Percentiles rank a stretch among this genome's conserved stretches.
Evolutionary conservation across 2,113 vertebrate species (phyloP).

Genomic region (Lontra canadensis): DNA sequence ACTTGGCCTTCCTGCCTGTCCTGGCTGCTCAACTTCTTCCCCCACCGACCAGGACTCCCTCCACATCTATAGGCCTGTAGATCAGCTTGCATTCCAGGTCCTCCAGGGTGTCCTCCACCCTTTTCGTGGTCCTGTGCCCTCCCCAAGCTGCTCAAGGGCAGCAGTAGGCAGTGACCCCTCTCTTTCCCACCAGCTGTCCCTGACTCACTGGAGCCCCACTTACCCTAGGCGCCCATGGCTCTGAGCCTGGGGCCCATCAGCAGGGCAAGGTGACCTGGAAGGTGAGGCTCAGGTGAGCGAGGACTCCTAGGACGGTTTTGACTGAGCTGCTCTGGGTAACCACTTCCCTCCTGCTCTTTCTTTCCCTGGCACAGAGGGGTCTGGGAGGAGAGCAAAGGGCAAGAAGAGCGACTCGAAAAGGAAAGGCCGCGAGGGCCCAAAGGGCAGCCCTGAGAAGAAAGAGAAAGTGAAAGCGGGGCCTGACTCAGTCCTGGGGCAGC

Average conservation of each 20-base stretch:
- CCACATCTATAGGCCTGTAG: background rate
- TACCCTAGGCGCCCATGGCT: fast-evolving
- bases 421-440: constrained; percentile 91
- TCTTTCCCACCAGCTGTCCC: background rate
- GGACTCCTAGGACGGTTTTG: background rate
- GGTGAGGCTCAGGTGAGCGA: background rate
- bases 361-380: constrained; percentile 86
- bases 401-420: constrained; percentile 92
- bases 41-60: background rate
- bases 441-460: constrained; percentile 93
- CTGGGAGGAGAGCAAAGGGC: constrained; percentile 90
- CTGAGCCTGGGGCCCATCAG: background rate
- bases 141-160: background rate
- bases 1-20: background rate
- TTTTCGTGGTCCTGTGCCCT: background rate
- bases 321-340: background rate
- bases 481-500: constrained; percentile 93
- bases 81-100: background rate
- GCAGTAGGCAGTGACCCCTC: too few relatives aligned
- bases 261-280: background rate
- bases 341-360: constrained; percentile 57
- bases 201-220: background rate
- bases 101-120: background rate
- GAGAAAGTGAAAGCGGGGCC: constrained; percentile 93
- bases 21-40: too few relatives aligned